phyloP scores from a whole-genome alignment of 2,113 vertebrate species.

The Gopherus flavomarginatus region DNA sequence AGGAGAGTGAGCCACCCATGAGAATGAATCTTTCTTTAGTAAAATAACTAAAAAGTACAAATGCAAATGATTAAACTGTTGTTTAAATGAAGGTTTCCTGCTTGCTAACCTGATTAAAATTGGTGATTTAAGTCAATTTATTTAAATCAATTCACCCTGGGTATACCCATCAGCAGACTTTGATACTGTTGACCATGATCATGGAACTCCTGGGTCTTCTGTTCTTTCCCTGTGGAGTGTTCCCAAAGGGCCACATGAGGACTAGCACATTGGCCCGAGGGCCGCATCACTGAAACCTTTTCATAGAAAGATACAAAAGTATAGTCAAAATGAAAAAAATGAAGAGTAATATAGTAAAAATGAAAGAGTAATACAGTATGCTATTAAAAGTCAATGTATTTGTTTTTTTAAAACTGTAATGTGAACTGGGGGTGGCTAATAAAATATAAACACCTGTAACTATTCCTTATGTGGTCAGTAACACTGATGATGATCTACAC shows the following conservation, averaged over 20 bases:
- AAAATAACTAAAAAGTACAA: background rate
- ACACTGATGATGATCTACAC: no score
- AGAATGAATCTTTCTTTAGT: background rate
- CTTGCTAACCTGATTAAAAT: background rate
- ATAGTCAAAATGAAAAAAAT: no score
- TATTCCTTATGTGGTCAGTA: no score
- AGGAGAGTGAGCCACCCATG: background rate
- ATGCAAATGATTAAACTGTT: background rate
- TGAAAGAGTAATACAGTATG: no score
- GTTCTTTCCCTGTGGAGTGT: background rate
- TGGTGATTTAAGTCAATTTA: background rate
- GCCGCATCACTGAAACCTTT: no score
- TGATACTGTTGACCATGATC: background rate
- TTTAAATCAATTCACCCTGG: background rate
- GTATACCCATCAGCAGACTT: background rate
- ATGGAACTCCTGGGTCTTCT: background rate
- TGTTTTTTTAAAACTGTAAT: no score
- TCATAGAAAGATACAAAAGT: no score
- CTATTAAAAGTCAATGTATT: no score
- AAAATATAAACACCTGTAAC: no score
- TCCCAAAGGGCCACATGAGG: background rate
- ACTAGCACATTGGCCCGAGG: no score
- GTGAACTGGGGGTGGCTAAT: no score
- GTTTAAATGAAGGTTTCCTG: background rate
- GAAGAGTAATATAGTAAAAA: no score